Evolutionary conservation across 2,888 invertebrate species (phyloP), one percentile per base, ranked within the genome.

Genomic region (Dicyrtomina minuta): DNA sequence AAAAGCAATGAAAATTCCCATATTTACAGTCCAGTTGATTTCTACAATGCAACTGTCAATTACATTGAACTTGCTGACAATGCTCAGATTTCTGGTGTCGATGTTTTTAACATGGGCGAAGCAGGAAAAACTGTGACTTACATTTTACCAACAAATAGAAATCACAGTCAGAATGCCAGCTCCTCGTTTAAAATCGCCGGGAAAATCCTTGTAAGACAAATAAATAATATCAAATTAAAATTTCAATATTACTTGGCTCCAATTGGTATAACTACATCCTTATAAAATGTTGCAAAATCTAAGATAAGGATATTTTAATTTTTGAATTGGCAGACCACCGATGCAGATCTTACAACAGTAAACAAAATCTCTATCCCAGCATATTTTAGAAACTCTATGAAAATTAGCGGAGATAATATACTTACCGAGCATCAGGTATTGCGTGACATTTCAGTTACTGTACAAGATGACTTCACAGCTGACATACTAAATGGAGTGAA

Each of bases 21-120:
- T 17, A 73, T 76, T 17, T 44, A 46, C 26, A 73, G 75, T 3
- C 73, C 72, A 10, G 60, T 72, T 12, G 46, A 65, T 0, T 68
- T 76, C 15, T 64, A 72, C 24, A 53, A 67, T 13, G 62, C 70
- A 24, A 56, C 62, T 4, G 72, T 74, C 17, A 15, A 70, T 12
- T 64, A 71, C 13, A 41, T 76, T 10, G 44, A 58, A 12, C 61
- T 60, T 0, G 20, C 68, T 1, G 51, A 43, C 0, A 26, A 70
- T 1, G 27, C 46, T 0, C 56, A 33, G 0, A 49, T 77, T 15
- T 71, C 73, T 13, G 66, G 59, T 0, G 17, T 67, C 0, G 56
- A 66, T 41, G 44, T 66, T 12, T 17, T 24, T 1, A 2, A 43
- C 8, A 26, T 13, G 26, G 66, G 13, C 8, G 43, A 43, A 15